These are phyloP conservation scores for Diachasmimorpha longicaudata DNA, from an alignment of 1,140 invertebrate genomes.

Conservation along the genomic window DNA sequence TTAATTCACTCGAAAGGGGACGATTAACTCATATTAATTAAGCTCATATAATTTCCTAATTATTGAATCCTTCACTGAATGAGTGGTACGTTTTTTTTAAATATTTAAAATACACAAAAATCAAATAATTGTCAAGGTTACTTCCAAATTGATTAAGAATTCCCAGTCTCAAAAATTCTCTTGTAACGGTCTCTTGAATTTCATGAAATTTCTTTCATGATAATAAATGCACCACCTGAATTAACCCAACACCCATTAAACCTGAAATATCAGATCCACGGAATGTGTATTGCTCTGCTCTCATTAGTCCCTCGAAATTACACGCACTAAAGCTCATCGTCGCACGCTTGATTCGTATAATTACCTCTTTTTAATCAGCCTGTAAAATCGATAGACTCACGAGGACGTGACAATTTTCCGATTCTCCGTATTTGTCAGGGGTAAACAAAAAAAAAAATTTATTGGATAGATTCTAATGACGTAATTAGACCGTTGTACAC, in stretches of 20 bases:
- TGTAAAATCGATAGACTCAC: background rate
- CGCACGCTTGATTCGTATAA: background rate
- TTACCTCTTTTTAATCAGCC: background rate
- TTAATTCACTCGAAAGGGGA: too few relatives aligned
- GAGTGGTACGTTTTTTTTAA: too few relatives aligned
- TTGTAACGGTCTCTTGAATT: too few relatives aligned
- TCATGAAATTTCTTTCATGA: too few relatives aligned
- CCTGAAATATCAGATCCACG: background rate
- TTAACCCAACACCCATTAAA: background rate
- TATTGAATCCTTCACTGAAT: too few relatives aligned
- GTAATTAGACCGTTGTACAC: background rate
- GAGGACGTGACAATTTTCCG: background rate
- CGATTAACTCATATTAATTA: too few relatives aligned
- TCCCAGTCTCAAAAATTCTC: too few relatives aligned
- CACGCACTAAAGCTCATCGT: background rate
- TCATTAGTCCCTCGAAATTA: background rate
- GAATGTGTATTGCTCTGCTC: background rate
- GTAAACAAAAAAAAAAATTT: background rate
- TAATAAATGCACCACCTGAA: too few relatives aligned
- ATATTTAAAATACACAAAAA: too few relatives aligned
- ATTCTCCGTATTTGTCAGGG: background rate
- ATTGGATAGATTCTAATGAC: background rate
- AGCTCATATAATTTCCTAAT: too few relatives aligned
- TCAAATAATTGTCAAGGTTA: too few relatives aligned
- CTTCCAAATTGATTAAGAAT: too few relatives aligned